Evolutionary conservation across 2,797 vertebrate genomes (phyloP).

Genomic region (Anableps anableps): DNA sequence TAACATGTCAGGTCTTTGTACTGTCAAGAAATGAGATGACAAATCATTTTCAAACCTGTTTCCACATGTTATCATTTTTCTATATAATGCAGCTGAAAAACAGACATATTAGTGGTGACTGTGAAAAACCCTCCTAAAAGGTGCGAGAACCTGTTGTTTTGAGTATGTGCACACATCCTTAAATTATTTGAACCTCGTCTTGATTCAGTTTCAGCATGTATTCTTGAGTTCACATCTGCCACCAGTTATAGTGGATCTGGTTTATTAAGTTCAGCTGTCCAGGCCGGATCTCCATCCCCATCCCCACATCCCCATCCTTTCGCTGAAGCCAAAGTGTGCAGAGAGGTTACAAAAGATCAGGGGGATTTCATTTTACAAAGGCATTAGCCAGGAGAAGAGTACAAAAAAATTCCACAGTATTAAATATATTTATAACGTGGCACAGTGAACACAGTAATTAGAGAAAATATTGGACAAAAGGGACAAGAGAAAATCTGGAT

Average conservation of each 20-base stretch:
- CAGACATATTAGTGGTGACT: not conserved
- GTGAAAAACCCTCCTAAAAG: not conserved
- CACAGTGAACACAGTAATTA: not conserved
- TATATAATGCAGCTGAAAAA: not conserved
- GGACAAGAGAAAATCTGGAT: not conserved
- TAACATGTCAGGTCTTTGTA: not conserved
- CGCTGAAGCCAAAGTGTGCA: not conserved
- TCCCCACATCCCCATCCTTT: not conserved
- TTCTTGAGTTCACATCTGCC: not conserved
- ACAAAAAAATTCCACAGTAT: not conserved
- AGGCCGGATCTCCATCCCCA: not conserved
- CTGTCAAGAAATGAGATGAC: not conserved
- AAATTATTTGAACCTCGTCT: not conserved
- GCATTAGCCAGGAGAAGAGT: not conserved
- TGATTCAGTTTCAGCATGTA: not conserved
- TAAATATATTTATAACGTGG: not conserved
- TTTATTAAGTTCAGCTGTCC: not conserved
- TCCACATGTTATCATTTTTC: not conserved
- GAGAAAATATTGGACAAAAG: not conserved
- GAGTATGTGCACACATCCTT: not conserved
- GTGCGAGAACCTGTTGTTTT: not conserved
- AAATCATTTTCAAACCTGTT: not conserved
- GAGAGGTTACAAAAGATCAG: not conserved
- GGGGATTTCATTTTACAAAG: not conserved
- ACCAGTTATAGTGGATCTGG: not conserved